These are phyloP conservation scores for Catamblyrhynchus diadema DNA, from an alignment of 2,797 vertebrate genomes.

Conservation along the genomic window DNA sequence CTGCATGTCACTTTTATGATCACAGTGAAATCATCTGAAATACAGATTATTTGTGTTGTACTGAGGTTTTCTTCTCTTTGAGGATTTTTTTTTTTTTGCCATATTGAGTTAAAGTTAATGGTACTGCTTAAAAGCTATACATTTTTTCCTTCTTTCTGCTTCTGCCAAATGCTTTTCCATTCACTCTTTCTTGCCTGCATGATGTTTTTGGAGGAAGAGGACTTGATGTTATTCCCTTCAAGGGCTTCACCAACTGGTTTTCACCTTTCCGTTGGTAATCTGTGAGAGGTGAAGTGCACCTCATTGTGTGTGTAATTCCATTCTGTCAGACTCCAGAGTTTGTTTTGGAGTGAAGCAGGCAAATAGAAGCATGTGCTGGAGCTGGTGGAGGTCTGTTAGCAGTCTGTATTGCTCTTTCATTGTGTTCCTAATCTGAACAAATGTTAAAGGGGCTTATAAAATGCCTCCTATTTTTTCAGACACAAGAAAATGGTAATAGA, in stretches of 20 bases:
- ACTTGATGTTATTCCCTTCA: neutral
- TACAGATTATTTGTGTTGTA: conserved; percentile 29
- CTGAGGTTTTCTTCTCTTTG: neutral
- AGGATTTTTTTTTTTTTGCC: neutral
- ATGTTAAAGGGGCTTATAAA: neutral
- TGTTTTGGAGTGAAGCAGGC: neutral
- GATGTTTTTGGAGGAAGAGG: neutral
- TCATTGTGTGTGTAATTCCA: neutral
- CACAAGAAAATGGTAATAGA: neutral
- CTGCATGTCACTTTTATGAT: conserved; percentile 8
- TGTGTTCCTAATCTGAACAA: neutral
- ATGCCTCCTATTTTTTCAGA: neutral
- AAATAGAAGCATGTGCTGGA: neutral
- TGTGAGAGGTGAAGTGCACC: neutral
- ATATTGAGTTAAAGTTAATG: neutral
- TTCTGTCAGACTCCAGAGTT: neutral
- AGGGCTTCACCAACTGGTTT: neutral
- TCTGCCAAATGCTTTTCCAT: neutral
- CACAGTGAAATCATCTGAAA: neutral
- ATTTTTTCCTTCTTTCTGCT: neutral
- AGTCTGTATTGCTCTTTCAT: neutral
- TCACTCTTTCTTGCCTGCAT: neutral
- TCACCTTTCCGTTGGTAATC: neutral
- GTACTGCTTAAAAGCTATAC: neutral
- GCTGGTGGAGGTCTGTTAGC: neutral